These are phyloP conservation scores for Stenurella melanura DNA, from an alignment of 2,888 invertebrate species.

Conservation along the genomic window DNA sequence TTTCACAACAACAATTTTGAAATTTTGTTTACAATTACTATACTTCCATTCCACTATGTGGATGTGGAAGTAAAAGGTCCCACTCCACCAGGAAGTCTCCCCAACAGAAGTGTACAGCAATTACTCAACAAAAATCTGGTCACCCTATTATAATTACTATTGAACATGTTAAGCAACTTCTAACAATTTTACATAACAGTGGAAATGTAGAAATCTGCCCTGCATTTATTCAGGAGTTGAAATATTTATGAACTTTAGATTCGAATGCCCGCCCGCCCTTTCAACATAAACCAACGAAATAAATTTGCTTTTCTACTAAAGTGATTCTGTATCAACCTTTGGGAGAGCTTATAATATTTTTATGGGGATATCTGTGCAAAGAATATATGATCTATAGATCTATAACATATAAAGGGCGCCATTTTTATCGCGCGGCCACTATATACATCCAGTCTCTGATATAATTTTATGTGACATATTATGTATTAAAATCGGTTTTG, in stretches of 20 bases:
- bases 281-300: conserved; percentile 58
- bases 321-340: conserved; percentile 62
- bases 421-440: conserved; percentile 69
- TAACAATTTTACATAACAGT: too few species aligned
- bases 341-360: conserved; percentile 68
- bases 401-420: conserved; percentile 70
- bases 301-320: conserved; percentile 64
- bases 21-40: too few species aligned
- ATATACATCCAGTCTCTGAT: conserved; percentile 65
- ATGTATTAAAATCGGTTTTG: conserved; percentile 74
- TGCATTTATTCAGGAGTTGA: background rate
- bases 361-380: conserved; percentile 67
- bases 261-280: conserved; percentile 36
- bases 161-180: too few species aligned
- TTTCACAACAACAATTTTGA: too few species aligned
- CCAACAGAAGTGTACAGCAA: too few species aligned
- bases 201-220: too few species aligned
- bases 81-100: too few species aligned
- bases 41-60: too few species aligned
- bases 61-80: too few species aligned
- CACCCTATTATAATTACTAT: too few species aligned
- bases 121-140: too few species aligned
- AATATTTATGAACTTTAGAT: conserved; percentile 37
- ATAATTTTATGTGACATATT: conserved; percentile 74
- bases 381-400: conserved; percentile 71